Percentiles rank a stretch among this genome's conserved stretches.
phyloP scores from a whole-genome alignment of 2,888 invertebrate genomes.

The Harpalus rubripes region DNA sequence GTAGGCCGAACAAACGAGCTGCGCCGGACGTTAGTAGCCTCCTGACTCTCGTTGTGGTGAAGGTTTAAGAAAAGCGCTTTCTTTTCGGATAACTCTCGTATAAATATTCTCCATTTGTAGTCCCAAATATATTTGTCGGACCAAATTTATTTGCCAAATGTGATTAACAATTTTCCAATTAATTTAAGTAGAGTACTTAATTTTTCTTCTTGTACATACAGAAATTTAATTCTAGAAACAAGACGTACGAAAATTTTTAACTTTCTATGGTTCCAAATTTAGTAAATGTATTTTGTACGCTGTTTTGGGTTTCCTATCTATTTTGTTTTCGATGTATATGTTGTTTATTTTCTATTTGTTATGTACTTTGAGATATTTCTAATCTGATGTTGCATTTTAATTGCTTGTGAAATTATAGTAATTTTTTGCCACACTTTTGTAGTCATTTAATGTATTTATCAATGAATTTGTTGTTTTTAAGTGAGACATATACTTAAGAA shows the following conservation, averaged over 20 bases:
- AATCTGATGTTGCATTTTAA: conserved; percentile 21
- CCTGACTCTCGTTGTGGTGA: too few relatives aligned
- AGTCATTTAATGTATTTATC: conserved; percentile 26
- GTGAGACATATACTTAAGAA: conserved; percentile 45
- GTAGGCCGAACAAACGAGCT: too few relatives aligned
- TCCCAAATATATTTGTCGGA: conserved; percentile 53
- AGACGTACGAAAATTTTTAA: conserved; percentile 11
- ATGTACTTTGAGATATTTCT: conserved; percentile 34
- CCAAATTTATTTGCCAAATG: conserved; percentile 66
- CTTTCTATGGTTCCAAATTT: conserved; percentile 9
- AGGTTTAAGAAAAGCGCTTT: too few relatives aligned
- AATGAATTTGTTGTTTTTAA: conserved; percentile 21
- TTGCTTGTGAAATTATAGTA: conserved; percentile 13
- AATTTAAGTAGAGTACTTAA: conserved; percentile 61
- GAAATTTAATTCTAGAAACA: conserved; percentile 19
- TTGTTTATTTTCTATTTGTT: conserved; percentile 23
- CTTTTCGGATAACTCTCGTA: too few relatives aligned
- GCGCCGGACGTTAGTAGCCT: too few relatives aligned
- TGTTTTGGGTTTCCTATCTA: conserved; percentile 10
- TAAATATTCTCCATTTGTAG: conserved; percentile 46
- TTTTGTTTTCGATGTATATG: not conserved
- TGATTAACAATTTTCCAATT: conserved; percentile 53
- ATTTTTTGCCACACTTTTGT: conserved; percentile 19
- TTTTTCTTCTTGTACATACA: conserved; percentile 49
- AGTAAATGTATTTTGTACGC: conserved; percentile 9